Base-by-base conservation (phyloP, 2,797 vertebrate genomes). In the Notolepis coatsorum region DNA sequence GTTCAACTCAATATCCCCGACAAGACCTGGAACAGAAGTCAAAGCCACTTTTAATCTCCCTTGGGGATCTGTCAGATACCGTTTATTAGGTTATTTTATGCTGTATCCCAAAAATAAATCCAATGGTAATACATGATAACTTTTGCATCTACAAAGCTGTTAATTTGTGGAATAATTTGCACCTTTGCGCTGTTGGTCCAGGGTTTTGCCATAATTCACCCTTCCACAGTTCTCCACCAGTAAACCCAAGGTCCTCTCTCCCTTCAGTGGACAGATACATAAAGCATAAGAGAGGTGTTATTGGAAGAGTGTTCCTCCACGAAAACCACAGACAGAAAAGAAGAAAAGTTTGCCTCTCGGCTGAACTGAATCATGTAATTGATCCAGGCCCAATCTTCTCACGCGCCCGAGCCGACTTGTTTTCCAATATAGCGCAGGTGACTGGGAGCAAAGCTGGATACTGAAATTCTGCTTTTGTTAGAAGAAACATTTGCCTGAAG, bases 1-100 rank as follows among this genome's bases (percentile, higher is more conserved):
- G 72, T 97, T 93, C 47, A 99, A 83, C 80, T 93, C 91, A 71
- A 98, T 79, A 45, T 97, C 93, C 65, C 96, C 96, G 75, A 96
- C 90, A 72, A 98, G 80, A 77, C 97, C 97, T 98, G 88, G 58
- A 71, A 85, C 56, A 52, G 45, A 61, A 81, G 61, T 73, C 37
- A 65, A 71, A 53, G 66, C 52, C 54, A 24, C 13, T 64, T 38
- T 72, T 3, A 66, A n/a, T 35, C 43, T 53, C 52, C 18, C 53
- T 61, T 49, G 10, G 7, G 25, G 18, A 55, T 64, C 15, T 63
- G n/a, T 33, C 43, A 71, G 15, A 42, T 4, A 41, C 31, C 47
- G 60, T 59, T 69, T 63, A 61, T 73, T 47, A 42, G 15, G 51
- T 48, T 48, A 28, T 56, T 49, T 51, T 2, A 31, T 61, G 42